phyloP scores from a whole-genome alignment of 2,888 invertebrate genomes.

The Eupithecia subumbrata region DNA sequence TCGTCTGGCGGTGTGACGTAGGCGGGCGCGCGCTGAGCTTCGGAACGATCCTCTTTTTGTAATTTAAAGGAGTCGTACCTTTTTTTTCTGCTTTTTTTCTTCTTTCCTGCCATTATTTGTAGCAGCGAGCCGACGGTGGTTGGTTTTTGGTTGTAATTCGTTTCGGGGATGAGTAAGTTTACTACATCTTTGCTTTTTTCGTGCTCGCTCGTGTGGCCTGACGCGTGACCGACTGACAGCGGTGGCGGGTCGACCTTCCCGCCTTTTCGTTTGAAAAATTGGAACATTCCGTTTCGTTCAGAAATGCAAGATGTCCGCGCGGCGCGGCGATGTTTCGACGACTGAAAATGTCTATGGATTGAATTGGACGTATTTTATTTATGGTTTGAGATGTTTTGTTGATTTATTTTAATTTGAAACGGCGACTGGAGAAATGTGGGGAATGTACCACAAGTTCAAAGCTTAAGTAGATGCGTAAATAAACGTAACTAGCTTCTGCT shows the following conservation, averaged over 20 bases:
- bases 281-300: slow-evolving; percentile 69
- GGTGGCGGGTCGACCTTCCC: slow-evolving; percentile 68
- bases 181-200: slow-evolving; percentile 73
- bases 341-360: slow-evolving; percentile 54
- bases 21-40: slow-evolving; percentile 63
- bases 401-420: slow-evolving; percentile 30
- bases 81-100: slow-evolving; percentile 65
- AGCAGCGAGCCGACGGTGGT: slow-evolving; percentile 71
- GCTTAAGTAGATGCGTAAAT: background rate
- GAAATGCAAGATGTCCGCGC: slow-evolving; percentile 63
- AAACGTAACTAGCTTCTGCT: background rate
- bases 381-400: slow-evolving; percentile 37
- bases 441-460: background rate
- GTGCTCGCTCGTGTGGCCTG: slow-evolving; percentile 56
- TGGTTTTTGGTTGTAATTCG: slow-evolving; percentile 72
- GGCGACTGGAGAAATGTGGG: slow-evolving; percentile 18
- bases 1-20: slow-evolving; percentile 60
- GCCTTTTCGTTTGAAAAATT: slow-evolving; percentile 78
- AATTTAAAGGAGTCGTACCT: slow-evolving; percentile 63
- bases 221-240: slow-evolving; percentile 67
- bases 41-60: slow-evolving; percentile 34
- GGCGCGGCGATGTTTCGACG: slow-evolving; percentile 49
- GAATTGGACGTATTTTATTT: slow-evolving; percentile 39
- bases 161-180: slow-evolving; percentile 73
- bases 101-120: slow-evolving; percentile 78